Evolutionary conservation across 2,113 vertebrate species (phyloP), one percentile per base, ranked within the genome.

Genomic region (Agelaius tricolor): DNA sequence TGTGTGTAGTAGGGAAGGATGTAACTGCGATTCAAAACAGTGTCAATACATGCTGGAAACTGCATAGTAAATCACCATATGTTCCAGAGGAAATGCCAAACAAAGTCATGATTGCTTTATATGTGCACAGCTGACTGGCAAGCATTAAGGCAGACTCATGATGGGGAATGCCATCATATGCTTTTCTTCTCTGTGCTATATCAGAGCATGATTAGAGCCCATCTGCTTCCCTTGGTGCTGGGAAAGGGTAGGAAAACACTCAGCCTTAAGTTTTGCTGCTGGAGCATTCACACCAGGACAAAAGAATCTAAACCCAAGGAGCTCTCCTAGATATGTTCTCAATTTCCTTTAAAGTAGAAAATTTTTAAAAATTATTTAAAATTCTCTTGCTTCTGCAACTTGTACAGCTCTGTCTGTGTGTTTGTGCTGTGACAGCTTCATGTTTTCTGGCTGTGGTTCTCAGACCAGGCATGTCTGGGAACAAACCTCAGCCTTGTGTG

Each of bases 1-100:
- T 67, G 67, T 26, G 0, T 80, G 67, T 66, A 57, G 85, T 52
- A 86, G 73, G 54, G 74, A n/a, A 88, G 57, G 63, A 83, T 94
- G 85, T 83, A 63, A 90, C 49, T 62, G 61, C 10, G 7, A 59
- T 72, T 89, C 68, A 78, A 71, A 94, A 62, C 75, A 78, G 72
- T 80, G 51, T 87, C 85, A 90, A 76, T 94, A 65, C 49, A 65
- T 46, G 65, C 85, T 92, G 92, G 54, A 90, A 92, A 66, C 66
- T 80, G 79, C 83, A 30, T 72, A 93, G 94, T 92, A 93, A 89
- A 92, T 95, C 90, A 95, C 96, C 79, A 81, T 96, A 94, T 96
- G 96, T 86, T 97, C 83, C 93, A 96, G 90, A 93, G 88, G 96
- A 94, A 94, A 95, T 76, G 91, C 92, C 90, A 95, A 90, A 90